These are phyloP conservation scores for Numenius phaeopus DNA, from an alignment of 2,797 vertebrate genomes.

Conservation along the genomic window DNA sequence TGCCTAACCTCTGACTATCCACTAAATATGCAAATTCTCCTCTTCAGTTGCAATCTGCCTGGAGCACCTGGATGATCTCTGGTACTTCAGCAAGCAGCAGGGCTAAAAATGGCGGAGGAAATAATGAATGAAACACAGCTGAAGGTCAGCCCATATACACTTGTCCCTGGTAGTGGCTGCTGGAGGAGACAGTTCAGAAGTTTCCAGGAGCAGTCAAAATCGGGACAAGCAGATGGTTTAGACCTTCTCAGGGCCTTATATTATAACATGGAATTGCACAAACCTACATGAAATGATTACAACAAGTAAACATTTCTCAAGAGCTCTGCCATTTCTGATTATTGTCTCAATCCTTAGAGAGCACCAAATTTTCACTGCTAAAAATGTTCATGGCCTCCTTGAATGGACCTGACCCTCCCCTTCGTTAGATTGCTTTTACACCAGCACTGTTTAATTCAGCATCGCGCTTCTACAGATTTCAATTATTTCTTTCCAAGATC, in stretches of 20 bases:
- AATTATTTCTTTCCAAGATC: background rate
- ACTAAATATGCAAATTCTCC: background rate
- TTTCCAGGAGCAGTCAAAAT: background rate
- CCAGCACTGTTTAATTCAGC: background rate
- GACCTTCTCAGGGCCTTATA: background rate
- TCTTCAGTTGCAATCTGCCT: background rate
- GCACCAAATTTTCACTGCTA: background rate
- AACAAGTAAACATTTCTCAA: background rate
- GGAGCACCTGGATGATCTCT: background rate
- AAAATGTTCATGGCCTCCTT: background rate
- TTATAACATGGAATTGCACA: background rate
- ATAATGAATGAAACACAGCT: background rate
- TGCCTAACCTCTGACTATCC: background rate
- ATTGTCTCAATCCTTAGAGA: background rate
- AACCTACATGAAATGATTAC: background rate
- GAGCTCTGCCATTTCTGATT: background rate
- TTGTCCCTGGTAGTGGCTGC: background rate
- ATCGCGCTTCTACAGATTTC: background rate
- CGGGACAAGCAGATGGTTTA: background rate
- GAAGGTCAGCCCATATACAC: background rate
- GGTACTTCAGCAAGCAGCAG: background rate
- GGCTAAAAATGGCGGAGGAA: background rate
- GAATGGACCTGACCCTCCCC: background rate
- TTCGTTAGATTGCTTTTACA: background rate
- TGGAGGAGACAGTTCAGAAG: background rate